phyloP scores from a whole-genome alignment of 2,888 invertebrate species.

The Apodemia zela region DNA sequence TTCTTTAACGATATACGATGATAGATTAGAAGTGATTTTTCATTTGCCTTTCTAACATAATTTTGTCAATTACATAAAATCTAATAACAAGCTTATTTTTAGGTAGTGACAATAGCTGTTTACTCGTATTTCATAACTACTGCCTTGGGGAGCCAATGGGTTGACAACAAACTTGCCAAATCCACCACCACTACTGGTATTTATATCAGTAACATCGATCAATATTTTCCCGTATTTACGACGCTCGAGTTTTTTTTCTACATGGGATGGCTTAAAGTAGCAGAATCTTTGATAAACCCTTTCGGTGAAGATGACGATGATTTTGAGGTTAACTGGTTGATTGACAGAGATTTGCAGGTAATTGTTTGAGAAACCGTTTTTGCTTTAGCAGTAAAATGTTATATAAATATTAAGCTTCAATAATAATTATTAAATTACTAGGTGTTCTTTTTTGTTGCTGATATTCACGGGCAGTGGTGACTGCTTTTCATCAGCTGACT shows the following conservation, averaged over 20 bases:
- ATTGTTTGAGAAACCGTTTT: conserved; percentile 25
- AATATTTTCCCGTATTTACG: conserved; percentile 94
- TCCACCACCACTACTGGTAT: neutral
- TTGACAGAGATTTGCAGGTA: conserved; percentile 93
- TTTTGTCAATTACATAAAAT: neutral
- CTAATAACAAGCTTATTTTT: conserved; percentile 34
- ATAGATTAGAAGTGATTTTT: too few relatives aligned
- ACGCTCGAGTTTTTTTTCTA: conserved; percentile 93
- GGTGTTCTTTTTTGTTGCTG: too few relatives aligned
- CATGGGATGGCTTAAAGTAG: conserved; percentile 95
- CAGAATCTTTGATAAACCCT: conserved; percentile 94
- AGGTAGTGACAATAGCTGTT: conserved; percentile 94
- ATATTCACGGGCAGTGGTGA: too few relatives aligned
- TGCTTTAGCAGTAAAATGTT: too few relatives aligned
- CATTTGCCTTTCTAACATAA: too few relatives aligned
- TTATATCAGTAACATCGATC: conserved; percentile 84
- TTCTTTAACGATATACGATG: too few relatives aligned
- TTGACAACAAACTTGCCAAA: conserved; percentile 78
- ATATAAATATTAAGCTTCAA: too few relatives aligned
- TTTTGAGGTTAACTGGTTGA: conserved; percentile 95
- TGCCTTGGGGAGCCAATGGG: conserved; percentile 94
- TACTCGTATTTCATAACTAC: conserved; percentile 95
- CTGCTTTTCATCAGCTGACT: too few relatives aligned
- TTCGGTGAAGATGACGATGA: conserved; percentile 96
- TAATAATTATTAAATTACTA: too few relatives aligned